Percentiles rank a stretch among this genome's conserved stretches.
phyloP scores from a whole-genome alignment of 2,797 vertebrate genomes.

The Acanthis flammea region DNA sequence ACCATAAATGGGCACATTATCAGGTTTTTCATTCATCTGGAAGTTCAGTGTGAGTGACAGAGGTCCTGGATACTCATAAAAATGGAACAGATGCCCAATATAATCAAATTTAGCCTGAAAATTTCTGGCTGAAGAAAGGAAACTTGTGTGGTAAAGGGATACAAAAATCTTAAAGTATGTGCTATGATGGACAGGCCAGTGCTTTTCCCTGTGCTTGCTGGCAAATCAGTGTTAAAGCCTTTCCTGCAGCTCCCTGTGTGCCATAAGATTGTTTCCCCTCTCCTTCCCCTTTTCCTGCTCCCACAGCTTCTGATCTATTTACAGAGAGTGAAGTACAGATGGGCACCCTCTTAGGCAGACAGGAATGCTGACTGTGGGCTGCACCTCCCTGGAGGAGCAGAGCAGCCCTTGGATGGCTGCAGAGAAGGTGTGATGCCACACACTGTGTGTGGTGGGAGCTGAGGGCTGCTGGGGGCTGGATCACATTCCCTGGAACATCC shows the following conservation, averaged over 20 bases:
- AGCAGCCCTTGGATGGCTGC: background rate
- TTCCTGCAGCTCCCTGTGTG: background rate
- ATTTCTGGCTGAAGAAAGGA: background rate
- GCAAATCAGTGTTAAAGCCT: background rate
- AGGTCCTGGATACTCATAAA: background rate
- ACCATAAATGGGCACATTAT: background rate
- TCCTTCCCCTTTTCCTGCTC: background rate
- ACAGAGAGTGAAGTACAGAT: background rate
- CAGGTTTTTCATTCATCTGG: background rate
- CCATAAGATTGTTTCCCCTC: background rate
- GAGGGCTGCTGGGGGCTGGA: background rate
- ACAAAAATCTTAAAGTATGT: rapidly evolving
- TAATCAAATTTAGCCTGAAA: background rate
- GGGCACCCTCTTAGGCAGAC: background rate
- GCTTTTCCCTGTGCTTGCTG: background rate
- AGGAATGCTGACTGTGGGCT: background rate
- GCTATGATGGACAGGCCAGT: background rate
- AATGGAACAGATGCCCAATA: background rate
- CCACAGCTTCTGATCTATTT: background rate
- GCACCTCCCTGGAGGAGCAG: background rate
- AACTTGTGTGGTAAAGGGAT: background rate
- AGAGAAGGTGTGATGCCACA: background rate
- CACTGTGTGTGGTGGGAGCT: rapidly evolving
- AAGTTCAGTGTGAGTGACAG: background rate
- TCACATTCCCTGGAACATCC: background rate